A percentile compares a stretch with the other conserved stretches of the same genome.
phyloP scores from a whole-genome alignment of 2,888 invertebrate species.

The Bembecia ichneumoniformis region DNA sequence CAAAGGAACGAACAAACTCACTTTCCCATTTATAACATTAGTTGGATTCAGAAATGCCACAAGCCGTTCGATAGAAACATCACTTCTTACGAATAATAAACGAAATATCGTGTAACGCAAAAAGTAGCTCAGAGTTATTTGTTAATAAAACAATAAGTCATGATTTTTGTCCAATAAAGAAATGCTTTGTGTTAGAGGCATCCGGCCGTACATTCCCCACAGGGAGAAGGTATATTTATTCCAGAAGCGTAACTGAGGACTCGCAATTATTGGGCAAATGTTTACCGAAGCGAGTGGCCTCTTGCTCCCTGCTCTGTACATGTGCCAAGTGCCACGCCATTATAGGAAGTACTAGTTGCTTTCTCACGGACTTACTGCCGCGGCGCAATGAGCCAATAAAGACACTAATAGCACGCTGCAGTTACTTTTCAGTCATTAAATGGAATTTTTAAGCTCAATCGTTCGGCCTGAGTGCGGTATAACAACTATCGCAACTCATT shows the following conservation, averaged over 20 bases:
- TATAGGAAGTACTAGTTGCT: constrained; percentile 50
- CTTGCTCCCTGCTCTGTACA: constrained; percentile 39
- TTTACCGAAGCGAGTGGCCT: constrained; percentile 55
- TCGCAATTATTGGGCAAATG: constrained; percentile 68
- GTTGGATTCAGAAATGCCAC: too few relatives aligned
- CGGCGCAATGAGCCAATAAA: constrained; percentile 43
- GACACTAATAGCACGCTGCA: constrained; percentile 3
- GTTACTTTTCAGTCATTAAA: background rate
- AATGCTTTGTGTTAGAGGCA: constrained; percentile 54
- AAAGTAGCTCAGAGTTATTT: constrained; percentile 29
- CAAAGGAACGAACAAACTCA: too few relatives aligned
- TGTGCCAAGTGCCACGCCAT: constrained; percentile 51
- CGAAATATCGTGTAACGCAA: too few relatives aligned
- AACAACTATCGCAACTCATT: background rate
- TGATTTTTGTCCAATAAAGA: constrained; percentile 58
- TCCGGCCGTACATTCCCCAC: constrained; percentile 38
- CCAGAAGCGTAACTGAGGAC: constrained; percentile 50
- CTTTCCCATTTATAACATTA: too few relatives aligned
- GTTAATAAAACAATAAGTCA: constrained; percentile 55
- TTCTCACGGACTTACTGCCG: constrained; percentile 34
- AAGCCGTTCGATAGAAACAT: too few relatives aligned
- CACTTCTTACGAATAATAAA: too few relatives aligned
- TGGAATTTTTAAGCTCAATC: background rate
- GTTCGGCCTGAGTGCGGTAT: background rate
- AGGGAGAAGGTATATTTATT: constrained; percentile 54